A percentile compares a stretch with the other conserved stretches of the same genome.
These are phyloP conservation scores for Mungos mungo DNA, from an alignment of 2,113 vertebrate species.

Conservation along the genomic window DNA sequence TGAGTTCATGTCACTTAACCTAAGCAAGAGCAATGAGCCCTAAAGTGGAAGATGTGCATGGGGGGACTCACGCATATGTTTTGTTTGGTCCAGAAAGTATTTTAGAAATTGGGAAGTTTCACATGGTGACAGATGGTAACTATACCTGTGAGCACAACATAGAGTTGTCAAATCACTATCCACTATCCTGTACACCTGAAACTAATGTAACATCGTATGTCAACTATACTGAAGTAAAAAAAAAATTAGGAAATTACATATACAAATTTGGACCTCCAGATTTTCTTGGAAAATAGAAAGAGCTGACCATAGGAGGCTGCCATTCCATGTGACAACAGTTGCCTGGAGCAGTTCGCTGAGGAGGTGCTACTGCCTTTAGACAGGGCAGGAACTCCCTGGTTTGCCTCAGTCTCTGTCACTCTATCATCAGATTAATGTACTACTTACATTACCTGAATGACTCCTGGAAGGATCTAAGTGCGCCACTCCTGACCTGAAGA, in stretches of 20 bases:
- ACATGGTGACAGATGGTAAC: neutral
- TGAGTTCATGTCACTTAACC: neutral
- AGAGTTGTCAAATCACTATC: neutral
- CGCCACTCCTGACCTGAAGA: neutral
- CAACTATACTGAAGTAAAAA: neutral
- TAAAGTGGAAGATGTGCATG: neutral
- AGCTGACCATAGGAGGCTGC: neutral
- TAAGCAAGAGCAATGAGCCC: neutral
- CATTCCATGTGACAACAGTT: neutral
- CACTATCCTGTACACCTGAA: neutral
- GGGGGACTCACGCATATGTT: neutral
- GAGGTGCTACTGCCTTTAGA: neutral
- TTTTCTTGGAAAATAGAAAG: slow-evolving; percentile 33
- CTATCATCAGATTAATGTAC: neutral
- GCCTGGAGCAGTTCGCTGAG: neutral
- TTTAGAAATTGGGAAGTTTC: slow-evolving; percentile 7
- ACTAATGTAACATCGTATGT: neutral
- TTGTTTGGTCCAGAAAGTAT: neutral
- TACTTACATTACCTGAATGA: neutral
- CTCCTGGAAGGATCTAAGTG: neutral
- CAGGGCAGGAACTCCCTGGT: neutral
- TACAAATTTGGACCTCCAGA: neutral
- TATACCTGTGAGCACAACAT: neutral
- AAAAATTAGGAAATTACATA: neutral
- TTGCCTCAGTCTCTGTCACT: neutral